Base-by-base conservation (phyloP, 2,888 invertebrate species). In the Cheiracanthium punctorium region DNA sequence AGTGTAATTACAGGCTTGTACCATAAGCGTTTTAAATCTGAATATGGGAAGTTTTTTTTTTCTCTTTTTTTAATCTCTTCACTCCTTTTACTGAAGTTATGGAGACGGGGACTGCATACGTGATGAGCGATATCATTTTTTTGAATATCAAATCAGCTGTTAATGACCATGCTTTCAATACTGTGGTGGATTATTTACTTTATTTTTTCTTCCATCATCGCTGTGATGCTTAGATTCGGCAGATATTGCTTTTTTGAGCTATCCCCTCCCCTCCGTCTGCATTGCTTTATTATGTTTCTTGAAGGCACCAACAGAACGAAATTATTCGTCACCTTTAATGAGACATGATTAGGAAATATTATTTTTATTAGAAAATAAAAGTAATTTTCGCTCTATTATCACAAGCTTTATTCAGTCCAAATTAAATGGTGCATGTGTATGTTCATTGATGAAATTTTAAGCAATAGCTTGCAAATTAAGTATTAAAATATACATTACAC, bases 101-200 rank as follows among this genome's bases (percentile, higher is more conserved):
- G 20, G 64, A 43, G 71, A 76, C 82, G 76, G 71, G 82, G 76
- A 71, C 29, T 76, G 82, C 37, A 82, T 82, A 71, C 71, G 30
- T 76, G 71, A 82, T 75, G 58, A 82, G 76, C 5, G 43, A 17
- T 43, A 82, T 82, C 43, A 33, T 76, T 82, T 75, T n/a, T 76
- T 32, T 30, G 76, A 76, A 82, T 76, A 76, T 82, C 52, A 70
- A 71, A 82, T 82, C 76, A 76, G 75, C 24, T 76, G 32, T 76
- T 76, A 82, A 71, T 71, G 76, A 43, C 71, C 29, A 71, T 75
- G 71, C 58, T 58, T 71, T 70, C 32, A 75, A 82, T 65, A 72
- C 64, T 65, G 48, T 29, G 65, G 14, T 17, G 71, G 82, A 70
- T 76, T 75, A 70, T 58, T 69, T 70, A 37, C 70, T 10, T 28